Evolutionary conservation across 1,140 invertebrate species (phyloP).

Genomic region (Plodia interpunctella): DNA sequence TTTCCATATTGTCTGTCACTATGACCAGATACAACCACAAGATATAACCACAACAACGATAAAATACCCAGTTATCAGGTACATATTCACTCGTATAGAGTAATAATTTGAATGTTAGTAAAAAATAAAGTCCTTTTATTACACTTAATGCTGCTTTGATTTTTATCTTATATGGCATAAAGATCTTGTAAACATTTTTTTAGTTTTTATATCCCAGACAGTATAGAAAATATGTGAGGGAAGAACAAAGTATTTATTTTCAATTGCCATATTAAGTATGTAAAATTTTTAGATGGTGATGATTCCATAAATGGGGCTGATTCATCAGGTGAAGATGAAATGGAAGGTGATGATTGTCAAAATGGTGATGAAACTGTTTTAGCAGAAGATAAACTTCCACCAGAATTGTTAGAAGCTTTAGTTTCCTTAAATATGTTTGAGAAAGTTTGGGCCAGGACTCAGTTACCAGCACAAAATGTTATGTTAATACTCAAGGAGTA

Average conservation of each 20-base stretch:
- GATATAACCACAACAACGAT: too few relatives aligned
- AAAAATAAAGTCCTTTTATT: too few relatives aligned
- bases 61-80: too few relatives aligned
- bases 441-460: slow-evolving; percentile 77
- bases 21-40: too few relatives aligned
- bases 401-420: slow-evolving; percentile 76
- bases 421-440: slow-evolving; percentile 74
- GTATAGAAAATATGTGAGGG: too few relatives aligned
- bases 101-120: too few relatives aligned
- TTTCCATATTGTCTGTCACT: too few relatives aligned
- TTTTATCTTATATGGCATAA: too few relatives aligned
- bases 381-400: slow-evolving; percentile 66
- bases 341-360: slow-evolving; percentile 59
- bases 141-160: too few relatives aligned
- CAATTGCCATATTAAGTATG: slow-evolving; percentile 18
- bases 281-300: slow-evolving; percentile 59
- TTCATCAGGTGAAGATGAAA: slow-evolving; percentile 65
- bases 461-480: slow-evolving; percentile 72
- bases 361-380: slow-evolving; percentile 40
- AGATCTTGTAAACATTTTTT: too few relatives aligned
- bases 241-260: slow-evolving; percentile 6
- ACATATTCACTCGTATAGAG: too few relatives aligned
- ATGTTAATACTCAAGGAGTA: slow-evolving; percentile 71
- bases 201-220: too few relatives aligned
- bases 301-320: slow-evolving; percentile 74